These are phyloP conservation scores for Crepidodera aurea DNA, from an alignment of 2,888 invertebrate species.

Conservation along the genomic window DNA sequence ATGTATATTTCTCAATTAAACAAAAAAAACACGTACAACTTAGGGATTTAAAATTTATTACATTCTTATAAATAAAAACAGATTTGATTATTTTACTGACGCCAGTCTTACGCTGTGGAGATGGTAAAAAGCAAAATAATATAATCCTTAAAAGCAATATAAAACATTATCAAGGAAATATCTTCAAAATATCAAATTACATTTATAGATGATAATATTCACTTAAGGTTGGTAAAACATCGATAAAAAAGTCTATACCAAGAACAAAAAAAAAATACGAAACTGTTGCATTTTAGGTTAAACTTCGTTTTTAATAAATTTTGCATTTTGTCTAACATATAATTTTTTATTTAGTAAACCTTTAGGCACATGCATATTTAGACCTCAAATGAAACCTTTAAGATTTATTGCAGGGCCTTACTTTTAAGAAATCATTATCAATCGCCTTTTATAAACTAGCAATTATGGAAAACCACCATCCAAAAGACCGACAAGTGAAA, in stretches of 20 bases:
- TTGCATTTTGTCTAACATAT: no score
- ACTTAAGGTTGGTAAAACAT: not conserved
- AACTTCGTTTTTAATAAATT: no score
- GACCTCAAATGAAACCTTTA: no score
- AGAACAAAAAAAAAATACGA: not conserved
- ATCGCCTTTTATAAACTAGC: no score
- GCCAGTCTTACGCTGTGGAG: conserved; percentile 11
- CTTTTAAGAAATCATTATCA: no score
- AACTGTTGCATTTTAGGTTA: conserved; percentile 2
- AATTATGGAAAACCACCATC: no score
- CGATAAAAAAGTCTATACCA: not conserved
- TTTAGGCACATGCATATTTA: no score
- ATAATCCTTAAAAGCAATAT: conserved; percentile 2
- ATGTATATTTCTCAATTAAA: no score
- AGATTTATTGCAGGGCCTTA: no score
- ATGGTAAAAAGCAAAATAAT: conserved; percentile 9
- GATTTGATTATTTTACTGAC: not conserved
- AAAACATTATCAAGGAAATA: conserved; percentile 13
- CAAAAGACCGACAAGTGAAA: no score
- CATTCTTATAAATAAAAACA: not conserved
- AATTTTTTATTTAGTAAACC: no score
- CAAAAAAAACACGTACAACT: no score
- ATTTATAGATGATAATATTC: conserved; percentile 5
- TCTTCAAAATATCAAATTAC: conserved; percentile 26
- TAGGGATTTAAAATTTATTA: conserved; percentile 3